Evolutionary conservation across 2,888 invertebrate species (phyloP).

Genomic region (Sarcophaga subvicina): DNA sequence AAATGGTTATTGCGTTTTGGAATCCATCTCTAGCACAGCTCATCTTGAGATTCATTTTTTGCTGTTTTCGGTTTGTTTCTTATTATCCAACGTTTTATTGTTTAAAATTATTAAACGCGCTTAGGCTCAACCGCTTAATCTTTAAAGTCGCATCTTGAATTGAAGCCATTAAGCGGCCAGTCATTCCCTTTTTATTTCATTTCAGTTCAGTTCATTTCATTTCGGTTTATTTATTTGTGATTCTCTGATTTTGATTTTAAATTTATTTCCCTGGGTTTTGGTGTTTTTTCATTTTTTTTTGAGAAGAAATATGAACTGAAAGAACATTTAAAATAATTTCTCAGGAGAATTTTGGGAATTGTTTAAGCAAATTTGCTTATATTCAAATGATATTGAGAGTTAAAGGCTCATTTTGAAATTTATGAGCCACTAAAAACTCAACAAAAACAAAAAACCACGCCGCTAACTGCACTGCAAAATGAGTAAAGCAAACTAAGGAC

Average conservation of each 20-base stretch:
- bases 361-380: slow-evolving; percentile 54
- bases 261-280: not conserved
- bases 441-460: slow-evolving; percentile 17
- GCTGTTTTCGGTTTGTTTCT: not conserved
- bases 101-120: slow-evolving; percentile 67
- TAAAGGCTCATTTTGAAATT: slow-evolving; percentile 51
- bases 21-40: not conserved
- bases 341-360: slow-evolving; percentile 22
- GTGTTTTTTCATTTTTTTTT: not conserved
- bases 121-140: slow-evolving; percentile 53
- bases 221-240: slow-evolving; percentile 35
- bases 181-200: slow-evolving; percentile 44
- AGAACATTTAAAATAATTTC: slow-evolving; percentile 56
- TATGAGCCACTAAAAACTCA: slow-evolving; percentile 56
- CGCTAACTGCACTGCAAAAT: not conserved
- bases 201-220: slow-evolving; percentile 57
- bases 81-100: slow-evolving; percentile 37
- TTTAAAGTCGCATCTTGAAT: slow-evolving; percentile 64
- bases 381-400: slow-evolving; percentile 52
- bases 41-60: not conserved
- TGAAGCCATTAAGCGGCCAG: slow-evolving; percentile 60
- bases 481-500: slow-evolving; percentile 40
- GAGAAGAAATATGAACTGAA: slow-evolving; percentile 62
- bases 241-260: not conserved
- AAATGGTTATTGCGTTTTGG: slow-evolving; percentile 16